These are phyloP conservation scores for Amphiprion ocellaris DNA, from an alignment of 2,113 vertebrate species.

Conservation along the genomic window DNA sequence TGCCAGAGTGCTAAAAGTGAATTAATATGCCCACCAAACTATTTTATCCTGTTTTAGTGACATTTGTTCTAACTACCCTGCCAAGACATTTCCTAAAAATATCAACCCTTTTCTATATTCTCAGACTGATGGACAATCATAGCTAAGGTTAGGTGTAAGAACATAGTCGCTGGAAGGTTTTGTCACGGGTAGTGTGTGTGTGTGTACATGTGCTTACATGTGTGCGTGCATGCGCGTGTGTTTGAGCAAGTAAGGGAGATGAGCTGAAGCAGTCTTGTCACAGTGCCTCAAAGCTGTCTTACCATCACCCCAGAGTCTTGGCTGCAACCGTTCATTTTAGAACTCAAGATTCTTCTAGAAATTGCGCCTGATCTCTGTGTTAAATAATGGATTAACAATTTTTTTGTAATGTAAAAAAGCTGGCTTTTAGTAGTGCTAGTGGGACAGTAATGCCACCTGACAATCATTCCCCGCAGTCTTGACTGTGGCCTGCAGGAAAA, in stretches of 20 bases:
- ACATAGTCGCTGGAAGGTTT: no score
- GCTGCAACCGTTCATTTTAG: conserved; percentile 59
- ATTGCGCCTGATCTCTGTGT: conserved; percentile 77
- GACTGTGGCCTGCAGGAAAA: conserved; percentile 76
- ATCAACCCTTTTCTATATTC: no score
- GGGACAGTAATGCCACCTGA: conserved; percentile 86
- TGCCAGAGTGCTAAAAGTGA: no score
- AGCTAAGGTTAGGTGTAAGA: no score
- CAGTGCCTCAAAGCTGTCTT: conserved; percentile 23
- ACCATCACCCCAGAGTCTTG: conserved; percentile 55
- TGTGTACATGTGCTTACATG: not conserved
- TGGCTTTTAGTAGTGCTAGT: conserved; percentile 75
- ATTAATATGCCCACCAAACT: no score
- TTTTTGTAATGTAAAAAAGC: conserved; percentile 84
- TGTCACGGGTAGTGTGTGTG: not conserved
- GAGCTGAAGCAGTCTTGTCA: conserved; percentile 33
- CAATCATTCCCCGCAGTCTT: conserved; percentile 82
- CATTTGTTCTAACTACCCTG: no score
- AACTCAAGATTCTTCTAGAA: conserved; percentile 75
- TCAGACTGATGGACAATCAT: no score
- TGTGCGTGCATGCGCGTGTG: not conserved
- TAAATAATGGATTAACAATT: conserved; percentile 83
- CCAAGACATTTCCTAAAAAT: no score
- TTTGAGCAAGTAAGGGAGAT: not conserved
- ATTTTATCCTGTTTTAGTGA: no score